Base-by-base conservation (phyloP, 2,113 vertebrate genomes). In the Notarius lentiginosus region DNA sequence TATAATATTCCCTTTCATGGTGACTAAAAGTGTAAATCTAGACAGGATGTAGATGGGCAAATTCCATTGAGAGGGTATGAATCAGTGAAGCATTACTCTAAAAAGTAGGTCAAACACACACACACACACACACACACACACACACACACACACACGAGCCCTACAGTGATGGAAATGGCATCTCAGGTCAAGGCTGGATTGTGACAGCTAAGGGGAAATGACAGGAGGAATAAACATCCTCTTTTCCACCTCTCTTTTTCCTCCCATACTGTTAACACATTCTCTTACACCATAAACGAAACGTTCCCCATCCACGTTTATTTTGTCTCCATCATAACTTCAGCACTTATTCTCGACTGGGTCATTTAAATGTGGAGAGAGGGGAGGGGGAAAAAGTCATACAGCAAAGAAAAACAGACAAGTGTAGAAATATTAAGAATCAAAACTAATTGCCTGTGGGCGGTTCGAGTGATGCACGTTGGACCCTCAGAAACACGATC, bases 111-210 rank as follows among this genome's bases (percentile, higher is more conserved):
- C 53, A 55, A 49, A 76, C 60, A 82, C 55, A 75, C 49, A 85
- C 47, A 49, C 81, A 79, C 80, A 49, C 72, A 77, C 34, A 73
- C 18, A 87, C n/a, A 68, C 55, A 84, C 72, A 79, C 34, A 85
- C 84, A 85, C 70, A 84, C 66, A 84, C 53, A 58, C 51, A 73
- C 24, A 76, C 86, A 87, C 79, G 12, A 88, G 53, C 20, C 22
- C 58, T 72, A 82, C 85, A 85, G 77, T 79, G 77, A 85, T 84
- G 73, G 30, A 87, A 82, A 89, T 12, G 53, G 84, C 85, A 86
- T 76, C 82, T 87, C 60, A 83, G 87, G 89, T 85, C 83, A 87
- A 79, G 18, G 79, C 79, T n/a, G 73, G 17, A 34, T 66, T 61
- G 73, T 83, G 79, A 87, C 86, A 68, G 30, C 66, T 53, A 27